Percentiles rank a stretch among this genome's conserved stretches.
Evolutionary conservation across 1,140 invertebrate species (phyloP).

Genomic region (Notospermus geniculatus): DNA sequence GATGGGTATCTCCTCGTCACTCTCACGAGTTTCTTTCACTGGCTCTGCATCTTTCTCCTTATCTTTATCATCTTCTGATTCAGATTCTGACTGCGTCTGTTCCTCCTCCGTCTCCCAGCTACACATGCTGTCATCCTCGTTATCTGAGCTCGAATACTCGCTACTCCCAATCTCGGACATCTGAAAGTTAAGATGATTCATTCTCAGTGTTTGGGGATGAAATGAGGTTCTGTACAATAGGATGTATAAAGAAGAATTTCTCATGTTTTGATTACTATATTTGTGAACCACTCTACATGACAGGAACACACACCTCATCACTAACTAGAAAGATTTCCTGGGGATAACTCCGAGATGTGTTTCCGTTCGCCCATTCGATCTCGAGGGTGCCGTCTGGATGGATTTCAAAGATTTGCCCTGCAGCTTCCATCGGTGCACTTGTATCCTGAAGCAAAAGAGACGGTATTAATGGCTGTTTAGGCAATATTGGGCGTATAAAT

Average conservation of each 20-base stretch:
- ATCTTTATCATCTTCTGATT: constrained; percentile 2
- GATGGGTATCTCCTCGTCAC: no score
- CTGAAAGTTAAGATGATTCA: constrained; percentile 72
- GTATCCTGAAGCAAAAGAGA: neutral
- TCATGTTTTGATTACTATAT: no score
- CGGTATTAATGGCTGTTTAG: no score
- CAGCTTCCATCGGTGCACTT: constrained; percentile 60
- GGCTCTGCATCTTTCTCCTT: constrained; percentile 10
- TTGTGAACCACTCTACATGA: no score
- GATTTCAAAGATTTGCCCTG: constrained; percentile 87
- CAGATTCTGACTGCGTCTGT: constrained; percentile 26
- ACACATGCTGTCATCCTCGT: constrained; percentile 39
- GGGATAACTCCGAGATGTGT: constrained; percentile 84
- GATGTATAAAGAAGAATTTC: no score
- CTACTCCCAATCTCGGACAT: constrained; percentile 64
- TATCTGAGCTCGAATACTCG: constrained; percentile 32
- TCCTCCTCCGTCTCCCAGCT: constrained; percentile 65
- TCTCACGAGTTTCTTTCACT: constrained; percentile 14
- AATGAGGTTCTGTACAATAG: no score
- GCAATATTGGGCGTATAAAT: no score
- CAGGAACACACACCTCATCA: constrained; percentile 37
- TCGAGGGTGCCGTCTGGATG: constrained; percentile 73
- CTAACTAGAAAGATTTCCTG: constrained; percentile 72
- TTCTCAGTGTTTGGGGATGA: no score
- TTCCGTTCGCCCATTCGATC: constrained; percentile 86